Percentiles rank a stretch among this genome's conserved stretches.
Conservation (phyloP, 1,140 invertebrate species). For the Nasonia longicornis region DNA sequence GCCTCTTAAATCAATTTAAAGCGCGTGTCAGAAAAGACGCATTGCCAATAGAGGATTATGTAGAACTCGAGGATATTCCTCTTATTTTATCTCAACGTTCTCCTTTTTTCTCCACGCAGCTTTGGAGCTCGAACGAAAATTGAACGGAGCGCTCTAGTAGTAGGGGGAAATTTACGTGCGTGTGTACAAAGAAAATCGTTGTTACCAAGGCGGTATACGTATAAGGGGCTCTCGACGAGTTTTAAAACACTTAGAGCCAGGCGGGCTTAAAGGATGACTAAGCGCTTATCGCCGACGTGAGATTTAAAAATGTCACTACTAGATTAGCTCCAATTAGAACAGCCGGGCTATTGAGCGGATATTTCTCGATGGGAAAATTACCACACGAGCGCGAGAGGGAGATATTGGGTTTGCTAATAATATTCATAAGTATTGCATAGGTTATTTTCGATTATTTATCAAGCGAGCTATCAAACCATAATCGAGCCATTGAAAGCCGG, state of each 20-base stretch:
- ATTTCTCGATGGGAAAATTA: background rate
- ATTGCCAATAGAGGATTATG: constrained; percentile 1
- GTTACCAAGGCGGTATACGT: background rate
- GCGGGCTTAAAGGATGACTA: constrained; percentile 27
- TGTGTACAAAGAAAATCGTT: constrained; percentile 36
- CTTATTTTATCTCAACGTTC: background rate
- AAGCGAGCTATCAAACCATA: background rate
- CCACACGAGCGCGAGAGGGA: background rate
- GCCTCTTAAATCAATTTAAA: constrained; percentile 29
- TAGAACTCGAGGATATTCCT: background rate
- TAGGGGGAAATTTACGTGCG: constrained; percentile 5
- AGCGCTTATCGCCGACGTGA: constrained; percentile 27
- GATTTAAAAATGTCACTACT: constrained; percentile 35
- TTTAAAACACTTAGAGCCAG: constrained; percentile 32
- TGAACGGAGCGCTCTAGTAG: constrained; percentile 9
- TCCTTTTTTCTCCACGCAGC: background rate
- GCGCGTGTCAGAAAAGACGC: background rate
- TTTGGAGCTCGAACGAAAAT: constrained; percentile 12
- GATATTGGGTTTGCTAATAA: background rate
- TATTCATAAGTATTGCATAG: background rate
- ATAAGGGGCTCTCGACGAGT: constrained; percentile 19
- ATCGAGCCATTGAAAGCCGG: constrained; percentile 4
- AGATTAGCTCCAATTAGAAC: constrained; percentile 31
- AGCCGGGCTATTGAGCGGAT: background rate
- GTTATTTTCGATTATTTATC: background rate